Percentiles rank a stretch among this genome's conserved stretches.
Evolutionary conservation across 2,113 vertebrate genomes (phyloP).

Genomic region (Mesoclemmys tuberculata): DNA sequence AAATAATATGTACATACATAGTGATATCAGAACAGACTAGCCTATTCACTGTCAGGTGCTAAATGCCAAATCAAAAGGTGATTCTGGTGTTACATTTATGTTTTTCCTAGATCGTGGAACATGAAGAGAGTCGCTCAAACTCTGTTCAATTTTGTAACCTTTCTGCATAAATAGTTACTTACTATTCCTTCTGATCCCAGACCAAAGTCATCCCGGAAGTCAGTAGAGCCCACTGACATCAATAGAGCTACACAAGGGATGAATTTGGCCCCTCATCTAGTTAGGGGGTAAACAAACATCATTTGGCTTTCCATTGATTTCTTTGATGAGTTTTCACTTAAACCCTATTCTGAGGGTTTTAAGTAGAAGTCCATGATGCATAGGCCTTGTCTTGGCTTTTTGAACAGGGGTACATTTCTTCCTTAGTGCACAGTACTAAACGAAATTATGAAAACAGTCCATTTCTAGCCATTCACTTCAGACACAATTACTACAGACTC

Average conservation of each 20-base stretch:
- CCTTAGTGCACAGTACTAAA: background rate
- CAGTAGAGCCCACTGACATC: constrained; percentile 40
- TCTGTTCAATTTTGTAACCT: background rate
- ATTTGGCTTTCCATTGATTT: constrained; percentile 49
- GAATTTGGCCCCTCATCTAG: constrained; percentile 12
- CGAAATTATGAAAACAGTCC: constrained; percentile 39
- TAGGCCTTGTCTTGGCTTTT: background rate
- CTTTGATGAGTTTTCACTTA: constrained; percentile 46
- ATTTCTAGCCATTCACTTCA: constrained; percentile 36
- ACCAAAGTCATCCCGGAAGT: constrained; percentile 26
- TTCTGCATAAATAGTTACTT: background rate
- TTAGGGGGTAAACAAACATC: constrained; percentile 13
- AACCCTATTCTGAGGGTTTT: constrained; percentile 4
- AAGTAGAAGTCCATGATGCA: constrained; percentile 10
- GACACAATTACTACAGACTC: background rate
- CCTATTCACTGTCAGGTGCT: background rate
- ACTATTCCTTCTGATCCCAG: background rate
- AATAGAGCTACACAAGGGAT: background rate
- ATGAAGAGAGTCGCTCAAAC: background rate
- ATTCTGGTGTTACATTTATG: background rate
- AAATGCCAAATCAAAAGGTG: background rate
- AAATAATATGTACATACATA: background rate
- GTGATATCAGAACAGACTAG: background rate
- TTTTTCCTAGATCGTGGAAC: background rate
- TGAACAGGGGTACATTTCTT: constrained; percentile 12